phyloP scores from a whole-genome alignment of 2,113 vertebrate genomes.

The Onychorhynchus coronatus region DNA sequence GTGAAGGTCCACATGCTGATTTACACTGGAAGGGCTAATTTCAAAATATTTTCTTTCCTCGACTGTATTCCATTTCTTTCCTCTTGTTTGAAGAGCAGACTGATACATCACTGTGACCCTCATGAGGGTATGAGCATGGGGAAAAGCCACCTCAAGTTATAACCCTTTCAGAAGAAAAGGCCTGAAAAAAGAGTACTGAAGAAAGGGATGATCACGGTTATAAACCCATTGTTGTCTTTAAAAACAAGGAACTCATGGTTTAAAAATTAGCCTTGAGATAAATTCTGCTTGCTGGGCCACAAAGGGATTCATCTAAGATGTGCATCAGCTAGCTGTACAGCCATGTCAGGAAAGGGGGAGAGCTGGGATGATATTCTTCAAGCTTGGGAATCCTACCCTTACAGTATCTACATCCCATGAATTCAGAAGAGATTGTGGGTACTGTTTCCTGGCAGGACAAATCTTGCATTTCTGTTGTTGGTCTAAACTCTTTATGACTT shows the following conservation, averaged over 20 bases:
- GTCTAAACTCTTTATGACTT: background rate
- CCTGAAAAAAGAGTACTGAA: background rate
- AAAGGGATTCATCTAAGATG: background rate
- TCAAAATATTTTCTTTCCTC: slow-evolving; percentile 44
- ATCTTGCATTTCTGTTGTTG: background rate
- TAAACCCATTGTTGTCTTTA: background rate
- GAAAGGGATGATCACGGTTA: background rate
- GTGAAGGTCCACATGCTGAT: slow-evolving; percentile 48
- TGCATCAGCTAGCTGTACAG: background rate
- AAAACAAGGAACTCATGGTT: background rate
- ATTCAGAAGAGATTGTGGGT: background rate
- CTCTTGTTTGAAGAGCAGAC: slow-evolving; percentile 38
- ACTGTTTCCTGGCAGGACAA: background rate
- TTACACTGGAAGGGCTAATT: slow-evolving; percentile 66
- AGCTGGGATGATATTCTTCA: background rate
- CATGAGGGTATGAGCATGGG: background rate
- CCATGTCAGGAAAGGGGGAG: background rate
- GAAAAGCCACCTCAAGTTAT: background rate
- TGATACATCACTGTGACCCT: background rate
- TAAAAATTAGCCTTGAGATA: background rate
- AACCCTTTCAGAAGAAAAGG: background rate
- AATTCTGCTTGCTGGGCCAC: background rate
- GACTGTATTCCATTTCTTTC: slow-evolving; percentile 56
- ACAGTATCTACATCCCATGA: background rate
- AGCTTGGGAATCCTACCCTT: background rate